A percentile compares a stretch with the other conserved stretches of the same genome.
These are phyloP conservation scores for Rhinophrynus dorsalis DNA, from an alignment of 2,797 vertebrate species.

Conservation along the genomic window DNA sequence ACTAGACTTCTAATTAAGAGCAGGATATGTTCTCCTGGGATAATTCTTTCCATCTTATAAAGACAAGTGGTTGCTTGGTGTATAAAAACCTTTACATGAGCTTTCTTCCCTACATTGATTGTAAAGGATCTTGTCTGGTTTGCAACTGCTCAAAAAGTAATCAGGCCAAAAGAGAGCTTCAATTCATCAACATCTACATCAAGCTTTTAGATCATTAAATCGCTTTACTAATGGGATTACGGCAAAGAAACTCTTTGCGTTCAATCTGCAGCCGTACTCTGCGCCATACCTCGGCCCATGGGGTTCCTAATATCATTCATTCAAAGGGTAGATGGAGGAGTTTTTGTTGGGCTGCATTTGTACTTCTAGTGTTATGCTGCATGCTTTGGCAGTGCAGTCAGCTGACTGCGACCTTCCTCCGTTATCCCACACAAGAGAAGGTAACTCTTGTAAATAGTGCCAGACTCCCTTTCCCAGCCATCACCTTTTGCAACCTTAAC, in stretches of 20 bases:
- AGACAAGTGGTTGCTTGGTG: neutral
- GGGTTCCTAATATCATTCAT: slow-evolving; percentile 42
- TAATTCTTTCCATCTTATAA: neutral
- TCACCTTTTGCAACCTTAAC: slow-evolving; percentile 50
- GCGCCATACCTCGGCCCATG: slow-evolving; percentile 42
- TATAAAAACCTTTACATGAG: slow-evolving; percentile 19
- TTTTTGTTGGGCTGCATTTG: slow-evolving; percentile 43
- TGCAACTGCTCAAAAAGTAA: too few species aligned
- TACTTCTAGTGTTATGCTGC: slow-evolving; percentile 36
- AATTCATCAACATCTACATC: too few species aligned
- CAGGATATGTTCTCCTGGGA: slow-evolving; percentile 11
- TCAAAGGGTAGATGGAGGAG: slow-evolving; percentile 33
- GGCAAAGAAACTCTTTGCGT: slow-evolving; percentile 13
- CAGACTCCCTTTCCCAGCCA: slow-evolving; percentile 41
- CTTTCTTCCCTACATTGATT: neutral
- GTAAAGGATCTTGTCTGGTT: too few species aligned
- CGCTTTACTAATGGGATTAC: neutral
- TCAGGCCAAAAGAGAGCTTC: too few species aligned
- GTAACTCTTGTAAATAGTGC: slow-evolving; percentile 46
- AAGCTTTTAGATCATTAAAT: too few species aligned
- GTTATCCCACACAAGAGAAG: slow-evolving; percentile 46
- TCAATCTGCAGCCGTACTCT: slow-evolving; percentile 41
- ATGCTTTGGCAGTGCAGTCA: slow-evolving; percentile 50
- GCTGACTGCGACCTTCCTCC: slow-evolving; percentile 30
- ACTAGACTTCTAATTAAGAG: slow-evolving; percentile 27